phyloP scores from a whole-genome alignment of 2,888 invertebrate species.

The Ctenicera cuprea region DNA sequence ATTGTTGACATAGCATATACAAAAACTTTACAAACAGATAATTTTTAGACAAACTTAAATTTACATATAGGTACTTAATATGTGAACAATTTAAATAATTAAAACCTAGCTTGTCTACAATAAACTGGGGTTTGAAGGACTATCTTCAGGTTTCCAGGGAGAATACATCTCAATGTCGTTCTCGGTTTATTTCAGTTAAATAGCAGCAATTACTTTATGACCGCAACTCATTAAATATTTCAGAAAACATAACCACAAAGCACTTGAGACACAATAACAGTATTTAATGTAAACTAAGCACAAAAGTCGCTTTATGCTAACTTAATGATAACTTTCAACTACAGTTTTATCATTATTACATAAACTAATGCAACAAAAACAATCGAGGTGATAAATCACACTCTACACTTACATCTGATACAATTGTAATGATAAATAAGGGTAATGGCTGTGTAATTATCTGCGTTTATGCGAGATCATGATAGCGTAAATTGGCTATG shows the following conservation, averaged over 20 bases:
- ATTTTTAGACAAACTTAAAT: neutral
- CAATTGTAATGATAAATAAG: conserved; percentile 25
- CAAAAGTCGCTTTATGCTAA: too few species aligned
- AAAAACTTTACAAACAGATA: neutral
- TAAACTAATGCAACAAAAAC: neutral
- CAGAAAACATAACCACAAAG: too few species aligned
- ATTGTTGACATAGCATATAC: conserved; percentile 6
- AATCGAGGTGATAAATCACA: conserved; percentile 1
- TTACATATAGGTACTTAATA: neutral
- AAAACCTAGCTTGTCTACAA: too few species aligned
- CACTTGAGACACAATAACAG: too few species aligned
- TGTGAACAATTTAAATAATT: too few species aligned
- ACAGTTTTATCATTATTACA: neutral
- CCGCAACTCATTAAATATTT: too few species aligned
- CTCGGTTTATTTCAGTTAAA: too few species aligned
- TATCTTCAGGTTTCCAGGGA: too few species aligned
- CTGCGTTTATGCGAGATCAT: conserved; percentile 34
- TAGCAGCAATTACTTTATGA: too few species aligned
- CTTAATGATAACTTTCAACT: neutral
- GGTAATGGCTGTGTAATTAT: conserved; percentile 40
- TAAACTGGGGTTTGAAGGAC: too few species aligned
- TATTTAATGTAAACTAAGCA: too few species aligned
- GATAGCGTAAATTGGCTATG: conserved; percentile 28
- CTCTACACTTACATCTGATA: neutral
- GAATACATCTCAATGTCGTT: too few species aligned